Base-by-base conservation (phyloP, 2,113 vertebrate genomes). In the Mobula hypostoma region DNA sequence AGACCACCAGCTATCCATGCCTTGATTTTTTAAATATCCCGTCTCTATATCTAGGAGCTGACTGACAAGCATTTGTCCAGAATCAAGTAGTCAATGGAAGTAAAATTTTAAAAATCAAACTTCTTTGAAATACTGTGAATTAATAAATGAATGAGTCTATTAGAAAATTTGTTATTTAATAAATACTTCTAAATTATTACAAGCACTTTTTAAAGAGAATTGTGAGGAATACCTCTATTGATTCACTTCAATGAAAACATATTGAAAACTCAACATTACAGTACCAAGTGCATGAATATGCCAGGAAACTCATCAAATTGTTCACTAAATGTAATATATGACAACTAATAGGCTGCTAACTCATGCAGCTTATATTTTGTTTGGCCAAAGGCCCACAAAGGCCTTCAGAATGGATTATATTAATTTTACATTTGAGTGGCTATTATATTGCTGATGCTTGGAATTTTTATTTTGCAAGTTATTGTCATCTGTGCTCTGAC, bases 271-370 rank as follows among this genome's bases (percentile, higher is more conserved):
- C n/a, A 66, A 14, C 29, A n/a, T 63, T 17, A 87, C 48, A 87
- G 61, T 27, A 87, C 29, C 56, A 63, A 58, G 83, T n/a, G 56
- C 85, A 68, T 90, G 29, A 32, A 90, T 90, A 32, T 90, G 7
- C 61, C 61, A 68, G 63, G 32, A 90, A 90, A 90, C n/a, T 66
- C 61, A 90, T 32, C 85, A 68, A 66, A 66, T 68, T 7, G 32
- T 66, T 61, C 15, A 90, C 63, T 90, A 29, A 63, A 15, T 66
- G 66, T 90, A 90, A 66, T n/a, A 66, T 66, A 66, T 66, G 32
- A n/a, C 85, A 90, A 90, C 66, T 90, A 66, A 68, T 90, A 32
- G 85, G 58, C 21, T 66, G 61, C 12, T 90, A 66, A 90, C 24
- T 88, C 85, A 66, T 66, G 85, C 61, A 68, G 14, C 61, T 66